Evolutionary conservation across 2,113 vertebrate genomes (phyloP).

Genomic region (Brienomyrus brachyistius): DNA sequence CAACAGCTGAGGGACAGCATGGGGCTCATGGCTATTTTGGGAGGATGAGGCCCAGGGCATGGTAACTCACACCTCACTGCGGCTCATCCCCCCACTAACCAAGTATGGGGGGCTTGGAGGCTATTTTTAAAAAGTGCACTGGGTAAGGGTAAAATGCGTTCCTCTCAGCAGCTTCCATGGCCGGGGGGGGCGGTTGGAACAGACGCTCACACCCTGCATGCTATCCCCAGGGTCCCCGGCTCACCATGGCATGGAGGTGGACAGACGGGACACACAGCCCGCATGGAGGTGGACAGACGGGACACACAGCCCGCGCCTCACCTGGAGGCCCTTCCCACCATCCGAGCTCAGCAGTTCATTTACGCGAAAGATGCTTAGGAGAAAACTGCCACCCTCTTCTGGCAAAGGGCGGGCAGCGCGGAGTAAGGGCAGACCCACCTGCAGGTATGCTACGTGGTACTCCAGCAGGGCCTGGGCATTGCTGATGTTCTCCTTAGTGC

Average conservation of each 20-base stretch:
- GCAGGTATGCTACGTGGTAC: conserved; percentile 84
- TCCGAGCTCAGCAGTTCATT: not conserved
- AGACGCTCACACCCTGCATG: conserved; percentile 32
- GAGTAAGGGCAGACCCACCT: conserved; percentile 56
- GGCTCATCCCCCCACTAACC: conserved; percentile 21
- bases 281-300: not conserved
- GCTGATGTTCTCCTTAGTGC: conserved; percentile 87
- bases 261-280: not conserved
- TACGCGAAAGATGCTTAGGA: not conserved
- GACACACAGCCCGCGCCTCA: not conserved
- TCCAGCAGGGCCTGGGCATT: conserved; percentile 84
- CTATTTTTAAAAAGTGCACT: conserved; percentile 58
- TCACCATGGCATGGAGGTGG: not conserved
- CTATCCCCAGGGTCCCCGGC: not conserved
- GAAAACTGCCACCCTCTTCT: not conserved
- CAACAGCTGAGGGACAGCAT: conserved; percentile 53
- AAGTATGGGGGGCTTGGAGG: conserved; percentile 8
- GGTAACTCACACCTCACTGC: conserved; percentile 57
- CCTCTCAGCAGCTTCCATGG: conserved; percentile 54
- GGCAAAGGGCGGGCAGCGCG: not conserved
- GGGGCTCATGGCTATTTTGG: conserved; percentile 49
- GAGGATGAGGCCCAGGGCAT: conserved; percentile 48
- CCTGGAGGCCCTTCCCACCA: not conserved
- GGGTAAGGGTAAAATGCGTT: conserved; percentile 55
- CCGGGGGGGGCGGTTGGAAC: conserved; percentile 25